phyloP scores from a whole-genome alignment of 2,888 invertebrate species.

The Lithosia quadra region DNA sequence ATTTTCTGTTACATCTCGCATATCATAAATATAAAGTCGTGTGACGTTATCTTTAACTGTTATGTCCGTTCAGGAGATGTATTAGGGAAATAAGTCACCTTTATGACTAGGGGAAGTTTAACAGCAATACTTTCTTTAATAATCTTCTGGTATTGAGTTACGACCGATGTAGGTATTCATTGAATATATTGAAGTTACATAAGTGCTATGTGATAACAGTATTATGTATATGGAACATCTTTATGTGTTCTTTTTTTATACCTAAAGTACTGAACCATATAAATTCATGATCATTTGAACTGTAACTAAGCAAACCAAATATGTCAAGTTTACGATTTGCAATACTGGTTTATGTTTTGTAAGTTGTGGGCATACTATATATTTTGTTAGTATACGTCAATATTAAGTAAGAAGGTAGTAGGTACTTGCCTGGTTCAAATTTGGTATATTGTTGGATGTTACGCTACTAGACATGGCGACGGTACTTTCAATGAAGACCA shows the following conservation, averaged over 20 bases:
- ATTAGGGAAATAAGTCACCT: conserved; percentile 75
- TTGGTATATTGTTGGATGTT: too few relatives aligned
- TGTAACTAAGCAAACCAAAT: too few relatives aligned
- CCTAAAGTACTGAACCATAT: background rate
- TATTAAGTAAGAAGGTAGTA: too few relatives aligned
- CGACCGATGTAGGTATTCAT: conserved; percentile 49
- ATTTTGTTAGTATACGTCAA: too few relatives aligned
- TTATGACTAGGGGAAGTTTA: conserved; percentile 70
- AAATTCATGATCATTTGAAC: background rate
- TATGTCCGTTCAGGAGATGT: conserved; percentile 63
- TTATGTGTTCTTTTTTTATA: background rate
- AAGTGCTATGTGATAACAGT: conserved; percentile 18
- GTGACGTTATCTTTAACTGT: conserved; percentile 61
- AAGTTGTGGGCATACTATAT: background rate
- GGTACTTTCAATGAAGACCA: too few relatives aligned
- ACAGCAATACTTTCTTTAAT: conserved; percentile 62
- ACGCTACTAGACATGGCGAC: too few relatives aligned
- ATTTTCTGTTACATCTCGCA: conserved; percentile 56
- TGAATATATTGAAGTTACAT: conserved; percentile 47
- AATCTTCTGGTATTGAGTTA: conserved; percentile 49
- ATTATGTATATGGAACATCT: background rate
- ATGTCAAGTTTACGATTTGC: background rate
- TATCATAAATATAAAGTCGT: conserved; percentile 69
- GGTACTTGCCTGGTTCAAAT: too few relatives aligned
- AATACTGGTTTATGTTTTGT: background rate